Conservation (phyloP, 2,888 invertebrate species). For the Luffia ferchaultella region DNA sequence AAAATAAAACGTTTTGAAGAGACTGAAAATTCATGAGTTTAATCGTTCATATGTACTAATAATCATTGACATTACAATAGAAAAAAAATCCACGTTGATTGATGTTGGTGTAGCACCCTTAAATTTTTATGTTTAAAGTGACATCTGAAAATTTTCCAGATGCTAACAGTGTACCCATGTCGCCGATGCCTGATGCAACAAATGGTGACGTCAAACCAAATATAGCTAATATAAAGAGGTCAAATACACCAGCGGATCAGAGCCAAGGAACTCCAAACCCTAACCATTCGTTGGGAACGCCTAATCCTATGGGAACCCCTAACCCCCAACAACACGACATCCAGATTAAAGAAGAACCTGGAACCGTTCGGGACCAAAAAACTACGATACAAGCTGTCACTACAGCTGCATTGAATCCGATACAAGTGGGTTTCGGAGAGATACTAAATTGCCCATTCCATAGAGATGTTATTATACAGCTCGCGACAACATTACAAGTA, state of each 20-base stretch:
- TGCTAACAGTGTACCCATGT: slow-evolving; percentile 36
- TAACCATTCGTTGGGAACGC: slow-evolving; percentile 47
- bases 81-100: too few species aligned
- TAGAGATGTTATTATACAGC: slow-evolving; percentile 81
- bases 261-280: slow-evolving; percentile 52
- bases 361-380: slow-evolving; percentile 38
- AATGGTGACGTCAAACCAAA: slow-evolving; percentile 49
- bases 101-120: too few species aligned
- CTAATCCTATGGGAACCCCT: slow-evolving; percentile 48
- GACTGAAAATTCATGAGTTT: too few species aligned
- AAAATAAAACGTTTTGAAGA: too few species aligned
- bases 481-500: slow-evolving; percentile 83
- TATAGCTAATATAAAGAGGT: slow-evolving; percentile 53
- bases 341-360: slow-evolving; percentile 38
- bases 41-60: too few species aligned
- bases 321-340: slow-evolving; percentile 26
- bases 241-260: slow-evolving; percentile 45
- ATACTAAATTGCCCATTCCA: slow-evolving; percentile 90
- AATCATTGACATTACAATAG: too few species aligned
- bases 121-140: too few species aligned
- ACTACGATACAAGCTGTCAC: slow-evolving; percentile 37
- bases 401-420: slow-evolving; percentile 60
- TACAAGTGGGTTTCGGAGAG: slow-evolving; percentile 79
- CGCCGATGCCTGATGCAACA: slow-evolving; percentile 37
- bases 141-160: too few species aligned